Percentiles rank a stretch among this genome's conserved stretches.
Conservation (phyloP, 2,888 invertebrate species). For the Pyrgus malvae region DNA sequence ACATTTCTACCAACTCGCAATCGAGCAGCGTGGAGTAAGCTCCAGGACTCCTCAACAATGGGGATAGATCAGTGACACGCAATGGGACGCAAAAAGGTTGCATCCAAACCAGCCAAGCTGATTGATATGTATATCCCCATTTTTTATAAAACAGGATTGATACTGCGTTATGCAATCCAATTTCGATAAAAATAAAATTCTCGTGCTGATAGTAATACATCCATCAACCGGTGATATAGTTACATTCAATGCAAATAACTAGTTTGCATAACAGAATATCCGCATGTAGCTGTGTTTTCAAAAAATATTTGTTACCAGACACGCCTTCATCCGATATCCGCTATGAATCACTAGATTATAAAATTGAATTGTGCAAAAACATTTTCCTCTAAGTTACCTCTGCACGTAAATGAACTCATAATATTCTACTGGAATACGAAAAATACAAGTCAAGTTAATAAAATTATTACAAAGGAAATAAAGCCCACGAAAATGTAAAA, state of each 20-base stretch:
- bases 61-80: too few relatives aligned
- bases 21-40: too few relatives aligned
- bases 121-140: too few relatives aligned
- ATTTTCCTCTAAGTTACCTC: conserved; percentile 5
- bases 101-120: neutral
- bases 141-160: too few relatives aligned
- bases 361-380: conserved; percentile 6
- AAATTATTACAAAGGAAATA: conserved; percentile 11
- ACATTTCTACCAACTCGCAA: too few relatives aligned
- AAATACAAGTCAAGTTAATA: conserved; percentile 3
- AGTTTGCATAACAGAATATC: conserved; percentile 1
- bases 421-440: conserved; percentile 9
- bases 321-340: conserved; percentile 12
- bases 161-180: neutral
- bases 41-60: too few relatives aligned
- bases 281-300: neutral
- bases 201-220: neutral
- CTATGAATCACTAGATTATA: conserved; percentile 7
- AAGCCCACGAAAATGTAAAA: conserved; percentile 11
- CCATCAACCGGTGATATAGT: neutral
- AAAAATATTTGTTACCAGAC: conserved; percentile 15
- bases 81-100: too few relatives aligned
- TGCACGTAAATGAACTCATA: conserved; percentile 4
- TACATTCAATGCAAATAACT: conserved; percentile 1
- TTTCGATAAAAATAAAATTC: neutral